Conservation (phyloP, 2,797 vertebrate species). For the Ctenochaetus hawaiiensis region DNA sequence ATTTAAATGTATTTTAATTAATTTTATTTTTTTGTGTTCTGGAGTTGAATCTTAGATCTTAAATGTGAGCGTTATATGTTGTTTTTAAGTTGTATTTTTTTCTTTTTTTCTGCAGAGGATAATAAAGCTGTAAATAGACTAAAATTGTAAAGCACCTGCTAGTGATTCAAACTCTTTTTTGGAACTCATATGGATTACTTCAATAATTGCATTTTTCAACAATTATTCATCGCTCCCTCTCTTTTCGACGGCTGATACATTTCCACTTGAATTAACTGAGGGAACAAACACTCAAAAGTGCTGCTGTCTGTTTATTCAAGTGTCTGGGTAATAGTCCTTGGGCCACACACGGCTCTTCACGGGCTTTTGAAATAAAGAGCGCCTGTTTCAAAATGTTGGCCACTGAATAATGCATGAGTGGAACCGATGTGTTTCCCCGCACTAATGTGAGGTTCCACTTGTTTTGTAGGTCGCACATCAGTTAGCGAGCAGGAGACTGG, state of each 20-base stretch:
- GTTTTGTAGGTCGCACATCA: constrained; percentile 62
- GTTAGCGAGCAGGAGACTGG: constrained; percentile 50
- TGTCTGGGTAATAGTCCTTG: constrained; percentile 49
- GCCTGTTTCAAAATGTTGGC: constrained; percentile 48
- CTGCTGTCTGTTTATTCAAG: constrained; percentile 54
- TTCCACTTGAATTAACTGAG: constrained; percentile 30
- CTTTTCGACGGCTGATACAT: constrained; percentile 32
- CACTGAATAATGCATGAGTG: constrained; percentile 74
- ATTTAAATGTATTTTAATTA: no score
- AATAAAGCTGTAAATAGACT: neutral
- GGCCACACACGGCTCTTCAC: constrained; percentile 62
- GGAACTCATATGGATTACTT: neutral
- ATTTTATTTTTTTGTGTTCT: neutral
- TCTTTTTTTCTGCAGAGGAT: neutral
- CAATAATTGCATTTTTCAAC: constrained; percentile 5
- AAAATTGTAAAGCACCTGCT: neutral
- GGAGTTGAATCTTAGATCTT: neutral
- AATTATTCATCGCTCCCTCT: neutral
- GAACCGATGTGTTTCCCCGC: constrained; percentile 49
- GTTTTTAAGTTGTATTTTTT: neutral
- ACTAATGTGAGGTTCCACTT: constrained; percentile 59
- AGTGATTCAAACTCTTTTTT: neutral
- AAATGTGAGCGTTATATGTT: neutral
- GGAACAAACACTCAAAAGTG: constrained; percentile 38
- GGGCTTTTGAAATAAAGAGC: constrained; percentile 56